Evolutionary conservation across 2,888 invertebrate genomes (phyloP).

Genomic region (Tipula unca): DNA sequence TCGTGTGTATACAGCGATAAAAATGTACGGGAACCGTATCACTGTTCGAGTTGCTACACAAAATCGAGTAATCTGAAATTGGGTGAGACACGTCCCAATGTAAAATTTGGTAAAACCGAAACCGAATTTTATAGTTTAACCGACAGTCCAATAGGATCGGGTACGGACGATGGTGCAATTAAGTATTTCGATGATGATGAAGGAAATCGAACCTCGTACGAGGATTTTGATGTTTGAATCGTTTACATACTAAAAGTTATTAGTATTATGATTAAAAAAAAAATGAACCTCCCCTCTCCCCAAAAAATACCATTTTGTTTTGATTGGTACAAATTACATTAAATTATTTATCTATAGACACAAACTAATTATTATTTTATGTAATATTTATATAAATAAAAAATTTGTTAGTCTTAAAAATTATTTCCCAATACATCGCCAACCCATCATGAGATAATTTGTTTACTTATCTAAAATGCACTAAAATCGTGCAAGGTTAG

Average conservation of each 20-base stretch:
- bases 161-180: neutral
- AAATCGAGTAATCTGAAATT: neutral
- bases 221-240: neutral
- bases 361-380: neutral
- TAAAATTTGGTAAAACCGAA: constrained; percentile 14
- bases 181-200: constrained; percentile 15
- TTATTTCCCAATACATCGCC: neutral
- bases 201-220: neutral
- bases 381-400: neutral
- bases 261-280: neutral
- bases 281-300: neutral
- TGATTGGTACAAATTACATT: neutral
- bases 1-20: neutral
- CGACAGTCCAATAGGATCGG: neutral
- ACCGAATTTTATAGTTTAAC: constrained; percentile 14
- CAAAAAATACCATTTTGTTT: neutral
- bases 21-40: neutral
- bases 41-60: neutral
- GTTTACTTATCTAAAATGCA: neutral
- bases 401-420: neutral
- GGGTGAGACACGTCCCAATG: neutral
- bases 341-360: neutral
- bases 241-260: neutral
- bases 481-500: neutral
- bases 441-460: neutral